phyloP scores from a whole-genome alignment of 2,113 vertebrate genomes.

The Apteryx mantelli region DNA sequence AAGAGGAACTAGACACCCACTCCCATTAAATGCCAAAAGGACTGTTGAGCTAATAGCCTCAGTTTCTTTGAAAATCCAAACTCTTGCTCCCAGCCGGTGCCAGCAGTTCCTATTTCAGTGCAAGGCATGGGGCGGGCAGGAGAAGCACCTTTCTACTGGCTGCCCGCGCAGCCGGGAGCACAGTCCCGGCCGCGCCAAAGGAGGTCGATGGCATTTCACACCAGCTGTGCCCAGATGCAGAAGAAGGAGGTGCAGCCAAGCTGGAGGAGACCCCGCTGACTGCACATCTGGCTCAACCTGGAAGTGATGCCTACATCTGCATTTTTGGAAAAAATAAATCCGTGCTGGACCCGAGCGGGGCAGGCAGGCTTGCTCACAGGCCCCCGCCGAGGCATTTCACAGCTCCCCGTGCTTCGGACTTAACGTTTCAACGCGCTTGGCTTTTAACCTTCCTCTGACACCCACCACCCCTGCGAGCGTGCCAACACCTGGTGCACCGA shows the following conservation, averaged over 20 bases:
- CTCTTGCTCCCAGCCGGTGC: not conserved
- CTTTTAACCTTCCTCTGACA: not conserved
- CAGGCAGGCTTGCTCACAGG: not conserved
- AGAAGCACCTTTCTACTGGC: not conserved
- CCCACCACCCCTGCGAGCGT: not conserved
- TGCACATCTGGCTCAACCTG: not conserved
- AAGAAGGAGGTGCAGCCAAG: not conserved
- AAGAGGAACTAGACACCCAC: not conserved
- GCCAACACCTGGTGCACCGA: accelerated
- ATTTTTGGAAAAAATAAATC: not conserved
- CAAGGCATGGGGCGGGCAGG: no score
- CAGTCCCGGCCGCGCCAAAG: not conserved
- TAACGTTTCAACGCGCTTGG: accelerated
- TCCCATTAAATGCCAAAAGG: no score
- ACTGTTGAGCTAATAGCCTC: no score
- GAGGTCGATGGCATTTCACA: not conserved
- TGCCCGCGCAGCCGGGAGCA: not conserved
- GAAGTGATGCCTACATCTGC: accelerated
- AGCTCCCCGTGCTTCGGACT: not conserved
- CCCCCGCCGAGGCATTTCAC: accelerated
- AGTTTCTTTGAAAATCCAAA: not conserved
- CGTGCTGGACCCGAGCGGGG: accelerated
- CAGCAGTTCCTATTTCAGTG: not conserved
- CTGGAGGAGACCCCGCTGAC: not conserved
- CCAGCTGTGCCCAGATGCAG: not conserved